Conservation (phyloP, 2,797 vertebrate genomes). For the Typhlichthys subterraneus region DNA sequence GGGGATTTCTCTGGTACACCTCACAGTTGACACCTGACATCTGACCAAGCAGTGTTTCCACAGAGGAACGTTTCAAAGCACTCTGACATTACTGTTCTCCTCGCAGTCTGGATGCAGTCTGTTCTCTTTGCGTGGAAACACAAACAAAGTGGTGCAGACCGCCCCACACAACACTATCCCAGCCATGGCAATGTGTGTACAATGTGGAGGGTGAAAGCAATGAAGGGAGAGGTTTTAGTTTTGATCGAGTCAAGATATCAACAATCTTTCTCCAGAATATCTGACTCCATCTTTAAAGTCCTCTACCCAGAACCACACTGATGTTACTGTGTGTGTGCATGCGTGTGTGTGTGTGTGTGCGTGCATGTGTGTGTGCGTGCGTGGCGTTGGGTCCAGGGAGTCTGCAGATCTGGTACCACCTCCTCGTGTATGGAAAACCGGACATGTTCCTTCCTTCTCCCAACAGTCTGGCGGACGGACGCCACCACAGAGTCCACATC, state of each 20-base stretch:
- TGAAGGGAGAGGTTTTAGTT: too few relatives aligned
- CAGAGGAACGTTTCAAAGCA: not conserved
- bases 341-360: not conserved
- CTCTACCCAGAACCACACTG: not conserved
- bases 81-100: too few relatives aligned
- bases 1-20: not conserved
- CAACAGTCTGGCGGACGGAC: constrained; percentile 86
- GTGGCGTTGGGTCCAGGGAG: constrained; percentile 82
- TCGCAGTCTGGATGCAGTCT: too few relatives aligned
- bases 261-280: too few relatives aligned
- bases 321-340: too few relatives aligned
- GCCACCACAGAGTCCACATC: constrained; percentile 86
- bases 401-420: constrained; percentile 90
- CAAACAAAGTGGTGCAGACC: too few relatives aligned
- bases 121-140: too few relatives aligned
- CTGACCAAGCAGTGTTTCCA: not conserved
- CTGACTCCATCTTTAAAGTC: too few relatives aligned
- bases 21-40: not conserved
- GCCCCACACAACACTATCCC: too few relatives aligned
- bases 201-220: too few relatives aligned
- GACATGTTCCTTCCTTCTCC: constrained; percentile 83
- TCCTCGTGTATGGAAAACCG: constrained; percentile 78
- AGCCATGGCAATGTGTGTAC: too few relatives aligned
- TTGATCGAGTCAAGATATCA: too few relatives aligned
- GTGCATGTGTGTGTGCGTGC: constrained; percentile 2